These are phyloP conservation scores for Plutella xylostella DNA, from an alignment of 2,888 invertebrate species.

Conservation along the genomic window DNA sequence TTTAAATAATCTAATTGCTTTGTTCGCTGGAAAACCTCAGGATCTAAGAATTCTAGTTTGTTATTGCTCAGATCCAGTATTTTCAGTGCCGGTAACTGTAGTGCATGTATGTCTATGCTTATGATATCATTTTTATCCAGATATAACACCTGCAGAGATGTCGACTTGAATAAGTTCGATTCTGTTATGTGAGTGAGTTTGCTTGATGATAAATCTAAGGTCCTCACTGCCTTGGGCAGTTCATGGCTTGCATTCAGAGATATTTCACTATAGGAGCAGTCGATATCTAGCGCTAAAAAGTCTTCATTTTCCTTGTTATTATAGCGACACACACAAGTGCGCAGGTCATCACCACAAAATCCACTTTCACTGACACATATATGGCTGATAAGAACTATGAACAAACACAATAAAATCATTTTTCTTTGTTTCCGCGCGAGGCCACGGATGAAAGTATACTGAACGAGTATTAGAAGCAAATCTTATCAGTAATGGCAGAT, in stretches of 20 bases:
- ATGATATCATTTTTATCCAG: slow-evolving; percentile 39
- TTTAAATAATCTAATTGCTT: slow-evolving; percentile 51
- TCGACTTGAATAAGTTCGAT: slow-evolving; percentile 31
- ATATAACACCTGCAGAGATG: slow-evolving; percentile 31
- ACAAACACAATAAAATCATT: not conserved
- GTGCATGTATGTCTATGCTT: slow-evolving; percentile 31
- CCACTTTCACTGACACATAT: too few species aligned
- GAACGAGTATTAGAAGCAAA: not conserved
- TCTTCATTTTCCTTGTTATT: slow-evolving; percentile 14
- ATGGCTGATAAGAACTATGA: too few species aligned
- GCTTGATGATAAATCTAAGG: slow-evolving; percentile 45
- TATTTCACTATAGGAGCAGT: slow-evolving; percentile 35
- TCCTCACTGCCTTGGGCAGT: slow-evolving; percentile 33
- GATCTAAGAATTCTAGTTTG: slow-evolving; percentile 37
- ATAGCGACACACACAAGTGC: slow-evolving; percentile 27
- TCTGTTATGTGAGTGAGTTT: slow-evolving; percentile 31
- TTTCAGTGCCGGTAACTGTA: slow-evolving; percentile 39
- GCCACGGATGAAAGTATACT: not conserved
- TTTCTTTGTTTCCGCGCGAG: not conserved
- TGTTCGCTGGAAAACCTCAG: slow-evolving; percentile 40
- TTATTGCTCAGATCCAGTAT: slow-evolving; percentile 53
- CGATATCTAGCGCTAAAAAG: slow-evolving; percentile 21
- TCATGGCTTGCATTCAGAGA: slow-evolving; percentile 26
- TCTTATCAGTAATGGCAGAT: slow-evolving; percentile 1
- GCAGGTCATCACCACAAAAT: too few species aligned